Evolutionary conservation across 2,113 vertebrate genomes (phyloP), one percentile per base, ranked within the genome.

Genomic region (Oreotrochilus melanogaster): DNA sequence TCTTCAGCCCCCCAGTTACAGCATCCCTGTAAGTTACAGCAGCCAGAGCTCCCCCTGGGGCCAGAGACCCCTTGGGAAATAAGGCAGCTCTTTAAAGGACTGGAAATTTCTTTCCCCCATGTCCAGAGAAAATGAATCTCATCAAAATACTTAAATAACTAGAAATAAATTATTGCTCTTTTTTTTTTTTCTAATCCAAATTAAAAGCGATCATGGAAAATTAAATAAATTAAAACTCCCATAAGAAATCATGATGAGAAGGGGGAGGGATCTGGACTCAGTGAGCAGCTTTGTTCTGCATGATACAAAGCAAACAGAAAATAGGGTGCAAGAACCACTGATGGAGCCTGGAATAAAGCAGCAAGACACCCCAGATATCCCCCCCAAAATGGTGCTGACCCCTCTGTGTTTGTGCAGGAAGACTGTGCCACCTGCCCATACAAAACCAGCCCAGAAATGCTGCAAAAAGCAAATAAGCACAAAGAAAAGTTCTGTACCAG

Each of bases 151-250:
- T 79, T 89, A 60, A 91, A 84, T 83, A 78, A 54, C 18, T 45
- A 85, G 21, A 80, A 92, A 88, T 67, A 91, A 94, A 80, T 81
- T 89, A 92, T 48, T 93, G 43, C 45, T 45, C 24, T 23, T 39
- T 39, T 39, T 39, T 39, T 39, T 90, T 79, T 75, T 42, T 66
- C 67, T 64, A 79, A 81, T 16, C 42, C 65, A 70, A 83, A 64
- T 19, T 57, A 53, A 78, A 79, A 67, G 53, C 61, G 60, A 60
- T 23, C 22, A 10, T 17, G 42, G 72, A 65, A 90, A 81, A 35
- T 16, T 25, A 57, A 83, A 89, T 95, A 93, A 94, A 80, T 92
- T 78, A 90, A 86, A 25, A 5, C 3, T 14, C 64, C 33, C 48
- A n/a, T 27, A 75, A 70, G 25, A 76, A 66, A 61, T 6, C 5